phyloP scores from a whole-genome alignment of 2,888 invertebrate genomes.

The Scaptomyza tumidula region DNA sequence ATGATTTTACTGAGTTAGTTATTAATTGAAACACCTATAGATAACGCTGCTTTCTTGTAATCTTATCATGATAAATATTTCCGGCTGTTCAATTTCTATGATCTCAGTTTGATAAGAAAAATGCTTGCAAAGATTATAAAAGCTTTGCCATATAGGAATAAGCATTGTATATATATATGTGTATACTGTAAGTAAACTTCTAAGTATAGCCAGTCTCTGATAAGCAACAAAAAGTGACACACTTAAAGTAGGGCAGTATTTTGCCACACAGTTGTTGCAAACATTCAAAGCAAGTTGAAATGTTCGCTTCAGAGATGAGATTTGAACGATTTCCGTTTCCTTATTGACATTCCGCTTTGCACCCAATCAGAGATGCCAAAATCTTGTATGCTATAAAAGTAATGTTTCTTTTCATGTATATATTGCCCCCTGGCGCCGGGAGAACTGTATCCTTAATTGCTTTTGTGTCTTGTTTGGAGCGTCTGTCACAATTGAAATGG shows the following conservation, averaged over 20 bases:
- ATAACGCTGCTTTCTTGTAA: neutral
- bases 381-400: slow-evolving; percentile 7
- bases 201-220: slow-evolving; percentile 9
- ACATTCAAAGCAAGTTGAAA: slow-evolving; percentile 28
- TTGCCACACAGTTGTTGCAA: slow-evolving; percentile 2
- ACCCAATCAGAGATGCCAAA: slow-evolving; percentile 27
- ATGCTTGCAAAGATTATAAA: slow-evolving; percentile 7
- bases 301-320: slow-evolving; percentile 32
- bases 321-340: slow-evolving; percentile 45
- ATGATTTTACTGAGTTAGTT: neutral
- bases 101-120: slow-evolving; percentile 1
- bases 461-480: neutral
- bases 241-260: slow-evolving; percentile 2
- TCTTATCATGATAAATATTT: slow-evolving; percentile 11
- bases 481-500: slow-evolving; percentile 45
- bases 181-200: neutral
- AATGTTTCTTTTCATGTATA: slow-evolving; percentile 4
- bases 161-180: neutral
- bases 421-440: slow-evolving; percentile 22
- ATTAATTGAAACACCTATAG: neutral
- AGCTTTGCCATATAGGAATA: slow-evolving; percentile 1
- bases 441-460: slow-evolving; percentile 12
- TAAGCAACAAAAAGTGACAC: slow-evolving; percentile 32
- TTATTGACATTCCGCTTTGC: slow-evolving; percentile 42
- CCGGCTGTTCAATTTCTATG: slow-evolving; percentile 12